phyloP scores from a whole-genome alignment of 2,113 vertebrate genomes.

The Gallinago media region DNA sequence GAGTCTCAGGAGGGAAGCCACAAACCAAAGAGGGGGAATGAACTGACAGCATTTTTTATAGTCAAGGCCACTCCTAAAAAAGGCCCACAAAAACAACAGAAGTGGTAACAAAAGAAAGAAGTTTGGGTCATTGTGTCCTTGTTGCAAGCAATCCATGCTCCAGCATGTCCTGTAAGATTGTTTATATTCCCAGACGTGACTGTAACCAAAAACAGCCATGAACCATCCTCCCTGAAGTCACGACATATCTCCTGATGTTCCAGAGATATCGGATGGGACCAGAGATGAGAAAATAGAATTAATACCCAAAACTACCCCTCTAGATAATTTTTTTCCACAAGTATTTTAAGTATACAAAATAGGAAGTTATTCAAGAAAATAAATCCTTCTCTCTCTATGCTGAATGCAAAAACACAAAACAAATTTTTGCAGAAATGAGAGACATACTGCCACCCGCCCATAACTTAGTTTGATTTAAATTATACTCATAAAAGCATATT shows the following conservation, averaged over 20 bases:
- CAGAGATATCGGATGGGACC: background rate
- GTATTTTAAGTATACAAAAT: background rate
- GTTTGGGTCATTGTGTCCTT: constrained; percentile 12
- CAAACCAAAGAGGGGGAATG: background rate
- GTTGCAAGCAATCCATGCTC: background rate
- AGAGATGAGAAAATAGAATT: background rate
- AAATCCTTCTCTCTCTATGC: background rate
- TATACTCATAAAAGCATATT: background rate
- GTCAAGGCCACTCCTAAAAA: background rate
- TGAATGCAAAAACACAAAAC: background rate
- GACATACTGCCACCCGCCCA: background rate
- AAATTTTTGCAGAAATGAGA: background rate
- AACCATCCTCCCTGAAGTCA: background rate
- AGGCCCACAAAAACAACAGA: background rate
- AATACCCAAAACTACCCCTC: background rate
- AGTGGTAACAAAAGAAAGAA: background rate
- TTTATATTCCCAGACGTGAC: background rate
- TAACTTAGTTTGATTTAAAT: background rate
- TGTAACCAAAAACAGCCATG: constrained; percentile 13
- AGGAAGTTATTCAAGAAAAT: constrained; percentile 25
- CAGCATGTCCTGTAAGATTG: background rate
- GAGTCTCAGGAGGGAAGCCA: background rate
- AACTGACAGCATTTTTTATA: background rate
- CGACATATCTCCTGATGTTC: constrained; percentile 27
- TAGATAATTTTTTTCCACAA: background rate